A percentile compares a stretch with the other conserved stretches of the same genome.
Conservation (phyloP, 2,113 vertebrate species). For the Leptodactylus fuscus region DNA sequence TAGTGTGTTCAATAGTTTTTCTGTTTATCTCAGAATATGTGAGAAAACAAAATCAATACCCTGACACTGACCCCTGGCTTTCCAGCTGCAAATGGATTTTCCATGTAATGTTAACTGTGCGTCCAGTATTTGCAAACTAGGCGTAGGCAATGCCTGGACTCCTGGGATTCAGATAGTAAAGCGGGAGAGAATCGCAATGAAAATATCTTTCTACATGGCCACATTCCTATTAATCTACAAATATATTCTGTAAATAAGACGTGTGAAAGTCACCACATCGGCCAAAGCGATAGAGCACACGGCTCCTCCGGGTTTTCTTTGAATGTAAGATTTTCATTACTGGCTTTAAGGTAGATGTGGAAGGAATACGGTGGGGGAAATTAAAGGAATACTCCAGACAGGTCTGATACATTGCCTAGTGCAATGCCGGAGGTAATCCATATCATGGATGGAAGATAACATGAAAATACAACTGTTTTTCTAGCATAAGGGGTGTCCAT, state of each 20-base stretch:
- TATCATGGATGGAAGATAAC: neutral
- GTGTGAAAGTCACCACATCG: neutral
- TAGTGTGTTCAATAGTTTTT: neutral
- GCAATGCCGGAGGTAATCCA: neutral
- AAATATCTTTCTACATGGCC: neutral
- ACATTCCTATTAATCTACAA: neutral
- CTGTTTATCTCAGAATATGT: neutral
- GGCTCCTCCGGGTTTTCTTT: neutral
- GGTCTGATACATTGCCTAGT: too few species aligned
- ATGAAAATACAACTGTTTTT: neutral
- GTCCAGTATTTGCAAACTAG: neutral
- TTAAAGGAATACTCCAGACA: neutral
- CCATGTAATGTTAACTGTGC: neutral
- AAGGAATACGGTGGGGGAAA: constrained; percentile 14
- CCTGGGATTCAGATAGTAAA: constrained; percentile 15
- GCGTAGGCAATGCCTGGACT: neutral
- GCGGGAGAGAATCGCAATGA: neutral
- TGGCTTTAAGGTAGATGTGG: neutral
- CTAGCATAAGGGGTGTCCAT: too few species aligned
- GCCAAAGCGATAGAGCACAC: neutral
- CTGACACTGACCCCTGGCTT: neutral
- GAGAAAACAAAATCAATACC: neutral
- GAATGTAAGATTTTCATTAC: constrained; percentile 14
- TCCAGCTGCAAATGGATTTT: constrained; percentile 38
- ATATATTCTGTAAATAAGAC: neutral